Evolutionary conservation across 53 echinoderm and acorn worm species (phyloP).

Genomic region (Mesocentrotus franciscanus): DNA sequence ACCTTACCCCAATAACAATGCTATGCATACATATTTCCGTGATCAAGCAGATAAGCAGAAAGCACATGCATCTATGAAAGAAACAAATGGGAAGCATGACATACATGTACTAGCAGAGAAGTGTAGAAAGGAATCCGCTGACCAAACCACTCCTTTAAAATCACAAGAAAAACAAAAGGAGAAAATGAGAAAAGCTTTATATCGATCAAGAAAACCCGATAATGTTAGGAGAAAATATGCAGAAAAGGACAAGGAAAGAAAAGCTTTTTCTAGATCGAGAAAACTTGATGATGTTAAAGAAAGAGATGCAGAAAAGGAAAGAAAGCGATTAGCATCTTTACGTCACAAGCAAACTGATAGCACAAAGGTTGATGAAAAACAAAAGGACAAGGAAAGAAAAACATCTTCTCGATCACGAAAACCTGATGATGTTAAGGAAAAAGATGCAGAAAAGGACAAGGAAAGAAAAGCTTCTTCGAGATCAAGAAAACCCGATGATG

Average conservation of each 20-base stretch:
- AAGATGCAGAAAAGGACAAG: too few relatives aligned
- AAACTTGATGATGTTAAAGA: too few relatives aligned
- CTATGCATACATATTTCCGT: background rate
- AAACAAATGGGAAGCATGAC: background rate
- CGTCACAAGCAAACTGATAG: too few relatives aligned
- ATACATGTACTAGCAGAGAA: background rate
- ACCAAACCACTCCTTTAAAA: background rate
- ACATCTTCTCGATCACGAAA: too few relatives aligned
- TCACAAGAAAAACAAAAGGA: background rate
- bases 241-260: conserved; percentile 19
- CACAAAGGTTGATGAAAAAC: too few relatives aligned
- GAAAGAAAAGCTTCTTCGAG: too few relatives aligned
- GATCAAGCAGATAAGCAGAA: conserved; percentile 34
- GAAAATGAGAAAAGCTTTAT: conserved; percentile 2
- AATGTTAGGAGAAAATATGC: background rate
- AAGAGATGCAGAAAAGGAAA: too few relatives aligned
- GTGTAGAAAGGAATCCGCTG: background rate
- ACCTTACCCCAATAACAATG: background rate
- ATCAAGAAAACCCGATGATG: too few relatives aligned
- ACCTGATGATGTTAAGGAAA: too few relatives aligned
- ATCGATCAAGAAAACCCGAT: background rate
- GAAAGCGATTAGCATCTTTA: too few relatives aligned
- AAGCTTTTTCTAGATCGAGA: background rate
- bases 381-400: too few relatives aligned
- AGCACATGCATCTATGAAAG: background rate